Evolutionary conservation across 2,888 invertebrate genomes (phyloP), one percentile per base, ranked within the genome.

Genomic region (Ophion ellenae): DNA sequence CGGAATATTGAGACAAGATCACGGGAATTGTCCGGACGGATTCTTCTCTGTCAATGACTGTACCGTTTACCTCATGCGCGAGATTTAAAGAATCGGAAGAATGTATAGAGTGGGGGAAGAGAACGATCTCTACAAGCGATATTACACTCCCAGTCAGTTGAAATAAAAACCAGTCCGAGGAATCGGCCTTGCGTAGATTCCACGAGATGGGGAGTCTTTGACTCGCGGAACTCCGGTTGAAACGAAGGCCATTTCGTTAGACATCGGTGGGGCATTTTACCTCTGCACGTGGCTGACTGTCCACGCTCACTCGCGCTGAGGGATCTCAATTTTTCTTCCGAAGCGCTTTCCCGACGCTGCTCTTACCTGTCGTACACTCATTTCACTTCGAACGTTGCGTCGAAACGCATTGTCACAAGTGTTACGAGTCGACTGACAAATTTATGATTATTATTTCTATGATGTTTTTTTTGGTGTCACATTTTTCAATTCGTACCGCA

Each of bases 171-270:
- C 81, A 81, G 86, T 83, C 66, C 69, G 77, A 47, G 59, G 74
- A 74, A 83, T 74, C 83, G 86, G 78, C 83, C 86, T 86, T 86
- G 86, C 86, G 74, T 69, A 67, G 85, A 86, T 78, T 86, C 83
- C 86, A 70, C 81, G 73, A 86, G 86, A 83, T 86, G 86, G 86
- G 81, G 83, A 83, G 86, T 86, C 86, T 86, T 86, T 86, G 86
- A 86, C 86, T 86, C 77, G 81, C 83, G 86, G 86, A 86, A 86
- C 81, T 84, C 84, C 73, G 80, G 71, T 61, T 85, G 66, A 57
- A 45, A 47, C 81, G 86, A 86, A 86, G 86, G 86, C 40, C 86
- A 45, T 66, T 83, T 75, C 69, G 81, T 81, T 77, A 77, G 73
- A 74, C 63, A 64, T 28, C 40, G 63, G 70, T 75, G 69, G 24